A percentile compares a stretch with the other conserved stretches of the same genome.
Evolutionary conservation across 1,140 invertebrate genomes (phyloP).

Genomic region (Plutomurus gul): DNA sequence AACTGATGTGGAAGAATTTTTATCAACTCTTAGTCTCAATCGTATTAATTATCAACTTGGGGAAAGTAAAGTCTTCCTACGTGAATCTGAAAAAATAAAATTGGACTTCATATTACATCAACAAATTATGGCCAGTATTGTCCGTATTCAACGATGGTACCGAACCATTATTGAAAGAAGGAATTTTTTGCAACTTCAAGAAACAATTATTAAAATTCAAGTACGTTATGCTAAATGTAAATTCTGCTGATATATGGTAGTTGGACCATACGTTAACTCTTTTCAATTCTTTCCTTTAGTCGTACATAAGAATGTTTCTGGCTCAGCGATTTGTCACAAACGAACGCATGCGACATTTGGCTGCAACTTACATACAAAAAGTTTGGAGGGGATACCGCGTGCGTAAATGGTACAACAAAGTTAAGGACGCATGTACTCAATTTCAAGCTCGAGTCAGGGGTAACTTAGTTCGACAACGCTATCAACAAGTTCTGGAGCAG

Average conservation of each 20-base stretch:
- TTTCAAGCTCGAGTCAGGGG: slow-evolving; percentile 77
- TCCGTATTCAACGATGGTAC: slow-evolving; percentile 91
- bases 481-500: slow-evolving; percentile 59
- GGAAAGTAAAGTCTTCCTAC: slow-evolving; percentile 85
- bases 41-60: slow-evolving; percentile 90
- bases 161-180: slow-evolving; percentile 76
- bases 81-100: slow-evolving; percentile 92
- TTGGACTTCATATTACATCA: slow-evolving; percentile 89
- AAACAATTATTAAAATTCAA: slow-evolving; percentile 77
- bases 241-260: not conserved
- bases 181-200: slow-evolving; percentile 73
- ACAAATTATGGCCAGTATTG: slow-evolving; percentile 89
- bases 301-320: slow-evolving; percentile 70
- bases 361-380: slow-evolving; percentile 76
- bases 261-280: not conserved
- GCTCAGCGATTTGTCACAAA: slow-evolving; percentile 57
- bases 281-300: slow-evolving; percentile 55
- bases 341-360: slow-evolving; percentile 61
- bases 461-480: slow-evolving; percentile 63
- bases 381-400: slow-evolving; percentile 71
- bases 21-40: slow-evolving; percentile 78
- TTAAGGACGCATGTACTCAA: slow-evolving; percentile 64
- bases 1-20: slow-evolving; percentile 77
- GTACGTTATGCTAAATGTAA: slow-evolving; percentile 54
- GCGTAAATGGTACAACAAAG: slow-evolving; percentile 68